These are phyloP conservation scores for Stylophora pistillata DNA, from an alignment of 64 coral and sea anemone species.

Conservation along the genomic window DNA sequence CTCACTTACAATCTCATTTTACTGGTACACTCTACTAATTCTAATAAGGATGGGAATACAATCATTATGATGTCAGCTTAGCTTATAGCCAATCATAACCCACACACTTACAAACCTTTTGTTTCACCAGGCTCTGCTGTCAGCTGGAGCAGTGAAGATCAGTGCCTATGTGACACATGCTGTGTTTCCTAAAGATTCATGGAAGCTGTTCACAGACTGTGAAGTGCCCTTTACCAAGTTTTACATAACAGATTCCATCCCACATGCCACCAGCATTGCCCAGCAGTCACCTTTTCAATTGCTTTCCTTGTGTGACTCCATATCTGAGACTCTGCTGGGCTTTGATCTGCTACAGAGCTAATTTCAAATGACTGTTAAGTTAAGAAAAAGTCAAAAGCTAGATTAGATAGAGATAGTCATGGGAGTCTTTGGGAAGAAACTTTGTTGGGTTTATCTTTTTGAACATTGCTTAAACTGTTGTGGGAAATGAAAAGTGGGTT, in stretches of 20 bases:
- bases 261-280: constrained; percentile 74
- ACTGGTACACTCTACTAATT: no score
- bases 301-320: constrained; percentile 69
- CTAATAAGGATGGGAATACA: no score
- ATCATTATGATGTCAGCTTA: no score
- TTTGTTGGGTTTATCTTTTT: no score
- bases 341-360: constrained; percentile 88
- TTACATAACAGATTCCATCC: constrained; percentile 96
- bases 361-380: background rate
- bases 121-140: constrained; percentile 60
- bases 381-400: no score
- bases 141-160: constrained; percentile 72
- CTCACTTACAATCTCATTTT: no score
- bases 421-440: no score
- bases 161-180: constrained; percentile 95
- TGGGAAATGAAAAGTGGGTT: no score
- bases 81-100: background rate
- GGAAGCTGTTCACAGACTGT: constrained; percentile 91
- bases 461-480: no score
- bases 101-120: background rate
- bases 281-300: constrained; percentile 76
- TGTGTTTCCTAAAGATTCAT: constrained; percentile 90
- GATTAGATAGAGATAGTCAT: no score
- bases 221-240: constrained; percentile 91
- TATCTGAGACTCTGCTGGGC: constrained; percentile 78